phyloP scores from a whole-genome alignment of 2,888 invertebrate genomes.

The Tipula lateralis region DNA sequence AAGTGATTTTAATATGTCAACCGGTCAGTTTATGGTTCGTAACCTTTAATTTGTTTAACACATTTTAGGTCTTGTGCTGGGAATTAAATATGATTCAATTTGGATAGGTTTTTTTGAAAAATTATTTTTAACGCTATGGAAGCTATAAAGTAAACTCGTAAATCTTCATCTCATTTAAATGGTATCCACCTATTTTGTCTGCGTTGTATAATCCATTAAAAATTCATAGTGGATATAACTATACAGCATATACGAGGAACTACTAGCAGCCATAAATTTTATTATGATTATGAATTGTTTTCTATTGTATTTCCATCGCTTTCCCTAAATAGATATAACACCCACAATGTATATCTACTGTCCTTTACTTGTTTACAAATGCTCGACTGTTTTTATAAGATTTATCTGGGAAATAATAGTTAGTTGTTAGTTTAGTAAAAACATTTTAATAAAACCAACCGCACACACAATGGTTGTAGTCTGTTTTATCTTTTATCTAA shows the following conservation, averaged over 20 bases:
- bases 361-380: not conserved
- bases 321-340: not conserved
- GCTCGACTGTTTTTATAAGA: not conserved
- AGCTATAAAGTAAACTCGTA: not conserved
- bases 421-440: not conserved
- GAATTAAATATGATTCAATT: not conserved
- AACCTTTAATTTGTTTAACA: not conserved
- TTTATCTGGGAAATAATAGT: not conserved
- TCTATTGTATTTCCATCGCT: not conserved
- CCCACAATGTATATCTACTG: not conserved
- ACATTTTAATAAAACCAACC: not conserved
- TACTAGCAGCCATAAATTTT: not conserved
- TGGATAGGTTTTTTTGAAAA: not conserved
- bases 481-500: not conserved
- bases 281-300: not conserved
- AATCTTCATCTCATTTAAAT: not conserved
- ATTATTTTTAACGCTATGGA: not conserved
- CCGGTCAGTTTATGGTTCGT: not conserved
- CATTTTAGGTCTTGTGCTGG: not conserved
- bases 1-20: not conserved
- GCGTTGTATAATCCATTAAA: not conserved
- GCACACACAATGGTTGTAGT: not conserved
- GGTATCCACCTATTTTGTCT: not conserved
- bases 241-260: not conserved
- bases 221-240: not conserved